Evolutionary conservation across 2,888 invertebrate genomes (phyloP), one percentile per base, ranked within the genome.

Genomic region (Maniola hyperantus): DNA sequence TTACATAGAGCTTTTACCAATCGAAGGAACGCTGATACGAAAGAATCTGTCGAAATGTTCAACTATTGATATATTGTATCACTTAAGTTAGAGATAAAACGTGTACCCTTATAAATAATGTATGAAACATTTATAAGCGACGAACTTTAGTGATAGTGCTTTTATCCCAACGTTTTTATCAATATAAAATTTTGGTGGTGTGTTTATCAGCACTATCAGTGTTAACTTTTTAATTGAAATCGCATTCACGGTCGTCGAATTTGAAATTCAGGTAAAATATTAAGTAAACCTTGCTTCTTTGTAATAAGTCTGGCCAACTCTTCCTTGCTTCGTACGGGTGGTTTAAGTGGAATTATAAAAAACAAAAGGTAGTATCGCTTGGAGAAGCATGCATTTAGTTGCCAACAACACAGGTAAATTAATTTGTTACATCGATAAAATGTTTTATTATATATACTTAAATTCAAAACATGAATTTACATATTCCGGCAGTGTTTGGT

Each of bases 51-150:
- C 33, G 60, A 36, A 48, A 50, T 48, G 48, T 60, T 60, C 48
- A 50, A 48, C 36, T 60, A 60, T 48, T 60, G 60, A 59, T 59
- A 59, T 59, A 59, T 59, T 59, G 59, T 15, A 59, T 44, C 44
- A 44, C 59, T 59, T 59, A 46, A 59, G 59, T 59, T 46, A 6
- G 44, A 59, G 59, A 59, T 59, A 59, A 59, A 57, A 57, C 39
- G 57, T 42, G 57, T 6, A 13, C 20, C 55, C 39, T 1, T 20
- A 42, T 57, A 20, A 57, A 57, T 57, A 42, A 57, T 57, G 39
- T 13, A 57, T 42, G 42, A 57, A 57, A 57, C 39, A 42, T 57
- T 57, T 57, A 20, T 57, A 42, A 2, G 13, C 11, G 20, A 39
- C 20, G 13, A 57, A 55, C 13, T 55, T 18, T 55, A 7, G 18